These are phyloP conservation scores for Strigamia crassipes DNA, from an alignment of 2,888 invertebrate species.

Conservation along the genomic window DNA sequence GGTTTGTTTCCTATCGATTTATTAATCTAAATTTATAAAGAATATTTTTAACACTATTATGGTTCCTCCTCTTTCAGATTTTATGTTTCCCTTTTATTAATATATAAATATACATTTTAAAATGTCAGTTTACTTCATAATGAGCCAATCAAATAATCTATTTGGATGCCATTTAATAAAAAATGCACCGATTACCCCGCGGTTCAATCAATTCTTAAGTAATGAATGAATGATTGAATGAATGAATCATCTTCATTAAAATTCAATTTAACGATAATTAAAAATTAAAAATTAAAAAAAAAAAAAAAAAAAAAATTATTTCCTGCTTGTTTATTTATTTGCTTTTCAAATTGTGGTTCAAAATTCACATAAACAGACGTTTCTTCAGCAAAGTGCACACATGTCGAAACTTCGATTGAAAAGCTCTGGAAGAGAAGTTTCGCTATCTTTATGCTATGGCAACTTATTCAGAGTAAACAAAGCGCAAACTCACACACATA, in stretches of 20 bases:
- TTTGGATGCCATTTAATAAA: not conserved
- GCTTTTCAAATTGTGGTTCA: too few species aligned
- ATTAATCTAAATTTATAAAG: slow-evolving; percentile 40
- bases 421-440: not conserved
- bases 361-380: not conserved
- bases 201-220: too few species aligned
- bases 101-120: not conserved
- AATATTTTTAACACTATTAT: slow-evolving; percentile 17
- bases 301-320: too few species aligned
- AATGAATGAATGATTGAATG: too few species aligned
- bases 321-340: too few species aligned
- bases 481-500: not conserved
- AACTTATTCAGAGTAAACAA: not conserved
- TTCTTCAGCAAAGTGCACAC: not conserved
- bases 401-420: not conserved
- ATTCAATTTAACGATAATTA: too few species aligned
- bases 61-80: slow-evolving; percentile 6
- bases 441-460: not conserved
- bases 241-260: too few species aligned
- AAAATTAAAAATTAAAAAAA: too few species aligned
- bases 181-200: too few species aligned
- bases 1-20: slow-evolving; percentile 4
- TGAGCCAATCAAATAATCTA: not conserved
- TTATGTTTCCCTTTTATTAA: slow-evolving; percentile 8
- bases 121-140: not conserved